phyloP scores from a whole-genome alignment of 1,140 invertebrate genomes.

The Mycetomoellerius zeteki region DNA sequence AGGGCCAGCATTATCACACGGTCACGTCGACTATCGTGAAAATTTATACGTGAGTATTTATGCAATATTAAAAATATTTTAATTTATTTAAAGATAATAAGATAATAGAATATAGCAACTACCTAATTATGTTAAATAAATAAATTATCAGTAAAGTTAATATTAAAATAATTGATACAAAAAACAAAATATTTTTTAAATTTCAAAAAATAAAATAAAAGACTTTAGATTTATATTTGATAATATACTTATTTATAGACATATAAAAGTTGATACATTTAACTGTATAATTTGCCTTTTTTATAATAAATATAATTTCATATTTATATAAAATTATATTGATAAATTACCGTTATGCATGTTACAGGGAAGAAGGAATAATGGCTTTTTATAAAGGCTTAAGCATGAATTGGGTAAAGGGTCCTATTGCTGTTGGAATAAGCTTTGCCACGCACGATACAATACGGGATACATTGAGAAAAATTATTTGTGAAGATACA shows the following conservation, averaged over 20 bases:
- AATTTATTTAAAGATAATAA: not conserved
- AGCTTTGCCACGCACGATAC: constrained; percentile 98
- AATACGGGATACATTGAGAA: constrained; percentile 89
- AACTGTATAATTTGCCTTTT: not conserved
- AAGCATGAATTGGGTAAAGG: constrained; percentile 99
- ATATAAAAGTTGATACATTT: not conserved
- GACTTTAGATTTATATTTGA: not conserved
- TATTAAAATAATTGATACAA: not conserved
- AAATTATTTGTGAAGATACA: constrained; percentile 63
- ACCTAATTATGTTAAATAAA: not conserved
- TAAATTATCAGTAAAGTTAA: not conserved
- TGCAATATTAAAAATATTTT: not conserved
- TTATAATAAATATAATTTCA: not conserved
- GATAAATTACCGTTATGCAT: constrained; percentile 34
- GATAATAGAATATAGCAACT: not conserved
- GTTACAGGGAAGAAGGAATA: constrained; percentile 93
- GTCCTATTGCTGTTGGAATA: constrained; percentile 99
- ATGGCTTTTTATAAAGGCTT: constrained; percentile 99
- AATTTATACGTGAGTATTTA: constrained; percentile 88
- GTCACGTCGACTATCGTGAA: constrained; percentile 89
- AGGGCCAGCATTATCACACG: constrained; percentile 89
- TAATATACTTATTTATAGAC: not conserved
- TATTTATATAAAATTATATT: constrained; percentile 9
- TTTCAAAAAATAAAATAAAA: not conserved
- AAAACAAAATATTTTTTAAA: not conserved